Percentiles rank a stretch among this genome's conserved stretches.
phyloP scores from a whole-genome alignment of 2,888 invertebrate species.

The Phaedon cochleariae region DNA sequence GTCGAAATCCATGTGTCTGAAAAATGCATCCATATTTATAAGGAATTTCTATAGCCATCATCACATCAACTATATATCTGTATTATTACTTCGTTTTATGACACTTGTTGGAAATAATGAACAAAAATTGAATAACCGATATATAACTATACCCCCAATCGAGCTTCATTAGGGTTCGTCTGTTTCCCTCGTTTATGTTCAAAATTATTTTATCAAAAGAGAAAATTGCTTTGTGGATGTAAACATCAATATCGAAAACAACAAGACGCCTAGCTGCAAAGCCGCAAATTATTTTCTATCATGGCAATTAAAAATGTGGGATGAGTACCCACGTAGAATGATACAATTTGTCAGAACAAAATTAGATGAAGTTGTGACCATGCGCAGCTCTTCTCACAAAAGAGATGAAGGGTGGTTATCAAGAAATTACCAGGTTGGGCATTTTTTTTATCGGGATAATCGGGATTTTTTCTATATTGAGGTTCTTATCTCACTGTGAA shows the following conservation, averaged over 20 bases:
- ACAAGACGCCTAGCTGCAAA: slow-evolving; percentile 9
- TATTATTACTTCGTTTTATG: slow-evolving; percentile 5
- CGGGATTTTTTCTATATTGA: no score
- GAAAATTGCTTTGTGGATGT: slow-evolving; percentile 19
- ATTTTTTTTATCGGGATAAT: no score
- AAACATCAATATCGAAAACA: slow-evolving; percentile 14
- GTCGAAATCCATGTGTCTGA: not conserved
- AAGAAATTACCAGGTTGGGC: no score
- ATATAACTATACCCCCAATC: slow-evolving; percentile 25
- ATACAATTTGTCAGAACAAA: no score
- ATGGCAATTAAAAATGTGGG: slow-evolving; percentile 1
- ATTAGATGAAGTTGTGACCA: no score
- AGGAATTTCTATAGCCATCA: not conserved
- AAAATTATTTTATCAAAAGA: slow-evolving; percentile 28
- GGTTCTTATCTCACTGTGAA: no score
- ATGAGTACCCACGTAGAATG: not conserved
- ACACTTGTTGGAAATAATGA: slow-evolving; percentile 29
- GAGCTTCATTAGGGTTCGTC: slow-evolving; percentile 33
- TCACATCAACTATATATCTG: not conserved
- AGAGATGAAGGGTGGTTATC: no score
- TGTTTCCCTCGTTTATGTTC: slow-evolving; percentile 25
- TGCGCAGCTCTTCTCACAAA: no score
- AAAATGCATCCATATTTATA: slow-evolving; percentile 5
- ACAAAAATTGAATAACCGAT: slow-evolving; percentile 33
- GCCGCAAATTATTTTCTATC: slow-evolving; percentile 9